These are phyloP conservation scores for Scartelaos histophorus DNA, from an alignment of 2,113 vertebrate species.

Conservation along the genomic window DNA sequence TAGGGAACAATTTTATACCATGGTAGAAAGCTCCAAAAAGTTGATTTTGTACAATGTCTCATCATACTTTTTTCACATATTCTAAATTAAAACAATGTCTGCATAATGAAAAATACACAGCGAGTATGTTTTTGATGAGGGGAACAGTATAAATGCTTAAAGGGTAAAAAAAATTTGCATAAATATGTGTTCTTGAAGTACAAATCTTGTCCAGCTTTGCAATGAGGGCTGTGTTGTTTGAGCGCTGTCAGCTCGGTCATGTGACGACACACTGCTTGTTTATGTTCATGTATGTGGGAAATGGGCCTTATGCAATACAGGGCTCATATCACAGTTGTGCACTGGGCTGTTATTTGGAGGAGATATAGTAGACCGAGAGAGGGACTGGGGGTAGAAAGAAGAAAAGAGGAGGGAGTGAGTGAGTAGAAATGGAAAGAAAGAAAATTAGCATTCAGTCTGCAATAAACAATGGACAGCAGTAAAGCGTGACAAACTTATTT, in stretches of 20 bases:
- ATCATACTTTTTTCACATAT: no score
- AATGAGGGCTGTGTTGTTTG: not conserved
- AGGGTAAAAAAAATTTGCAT: no score
- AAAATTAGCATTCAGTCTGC: no score
- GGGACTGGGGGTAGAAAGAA: not conserved
- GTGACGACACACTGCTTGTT: conserved; percentile 12
- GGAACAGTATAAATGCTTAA: no score
- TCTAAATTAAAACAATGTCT: no score
- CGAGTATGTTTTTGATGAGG: no score
- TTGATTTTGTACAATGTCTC: no score
- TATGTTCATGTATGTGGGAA: conserved; percentile 24
- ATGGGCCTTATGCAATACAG: conserved; percentile 37
- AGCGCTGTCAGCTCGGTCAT: not conserved
- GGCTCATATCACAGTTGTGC: conserved; percentile 30
- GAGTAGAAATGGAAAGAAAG: no score
- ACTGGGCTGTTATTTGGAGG: not conserved
- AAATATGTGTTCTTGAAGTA: no score
- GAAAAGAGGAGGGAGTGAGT: conserved; percentile 7
- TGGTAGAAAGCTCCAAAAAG: no score
- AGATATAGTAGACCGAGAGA: not conserved
- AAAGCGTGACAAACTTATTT: not conserved
- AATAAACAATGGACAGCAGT: not conserved
- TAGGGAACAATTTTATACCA: no score
- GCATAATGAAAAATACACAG: no score
- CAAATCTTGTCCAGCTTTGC: not conserved